Percentiles rank a stretch among this genome's conserved stretches.
These are phyloP conservation scores for Dusona sp. DNA, from an alignment of 2,888 invertebrate species.

Conservation along the genomic window DNA sequence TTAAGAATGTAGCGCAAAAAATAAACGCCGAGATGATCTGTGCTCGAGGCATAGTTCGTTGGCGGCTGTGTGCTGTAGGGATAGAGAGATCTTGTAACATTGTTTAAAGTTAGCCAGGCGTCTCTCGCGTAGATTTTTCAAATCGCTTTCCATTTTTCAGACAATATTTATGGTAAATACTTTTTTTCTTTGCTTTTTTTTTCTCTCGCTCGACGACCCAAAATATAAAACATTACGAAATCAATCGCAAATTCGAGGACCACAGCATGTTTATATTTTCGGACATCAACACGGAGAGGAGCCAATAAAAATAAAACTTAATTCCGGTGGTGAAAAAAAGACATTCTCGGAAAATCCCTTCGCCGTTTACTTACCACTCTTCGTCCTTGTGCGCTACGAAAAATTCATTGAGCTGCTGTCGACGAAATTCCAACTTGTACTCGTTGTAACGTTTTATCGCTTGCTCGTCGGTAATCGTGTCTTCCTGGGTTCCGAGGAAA, in stretches of 20 bases:
- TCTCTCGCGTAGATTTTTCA: slow-evolving; percentile 59
- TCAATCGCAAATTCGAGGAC: slow-evolving; percentile 3
- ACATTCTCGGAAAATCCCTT: not conserved
- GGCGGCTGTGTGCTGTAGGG: slow-evolving; percentile 83
- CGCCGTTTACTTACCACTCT: slow-evolving; percentile 94
- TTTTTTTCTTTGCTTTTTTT: slow-evolving; percentile 56
- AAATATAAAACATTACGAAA: slow-evolving; percentile 55
- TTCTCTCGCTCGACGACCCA: slow-evolving; percentile 58
- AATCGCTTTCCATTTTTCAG: slow-evolving; percentile 34
- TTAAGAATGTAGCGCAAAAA: slow-evolving; percentile 79
- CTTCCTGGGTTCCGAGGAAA: slow-evolving; percentile 98
- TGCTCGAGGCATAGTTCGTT: slow-evolving; percentile 81
- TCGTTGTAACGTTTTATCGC: slow-evolving; percentile 98
- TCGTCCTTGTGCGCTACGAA: slow-evolving; percentile 99
- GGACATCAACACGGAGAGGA: slow-evolving; percentile 53
- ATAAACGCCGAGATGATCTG: slow-evolving; percentile 79
- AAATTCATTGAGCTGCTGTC: slow-evolving; percentile 98
- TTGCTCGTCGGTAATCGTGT: slow-evolving; percentile 98
- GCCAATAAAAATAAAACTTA: not conserved
- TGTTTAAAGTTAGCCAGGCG: slow-evolving; percentile 71
- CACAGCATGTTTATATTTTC: slow-evolving; percentile 32
- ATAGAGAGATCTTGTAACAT: slow-evolving; percentile 83
- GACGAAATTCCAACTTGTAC: slow-evolving; percentile 98
- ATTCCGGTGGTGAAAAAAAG: not conserved
- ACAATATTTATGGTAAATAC: slow-evolving; percentile 12